Conservation (phyloP, 1,140 invertebrate genomes). For the Lysiphlebus fabarum region DNA sequence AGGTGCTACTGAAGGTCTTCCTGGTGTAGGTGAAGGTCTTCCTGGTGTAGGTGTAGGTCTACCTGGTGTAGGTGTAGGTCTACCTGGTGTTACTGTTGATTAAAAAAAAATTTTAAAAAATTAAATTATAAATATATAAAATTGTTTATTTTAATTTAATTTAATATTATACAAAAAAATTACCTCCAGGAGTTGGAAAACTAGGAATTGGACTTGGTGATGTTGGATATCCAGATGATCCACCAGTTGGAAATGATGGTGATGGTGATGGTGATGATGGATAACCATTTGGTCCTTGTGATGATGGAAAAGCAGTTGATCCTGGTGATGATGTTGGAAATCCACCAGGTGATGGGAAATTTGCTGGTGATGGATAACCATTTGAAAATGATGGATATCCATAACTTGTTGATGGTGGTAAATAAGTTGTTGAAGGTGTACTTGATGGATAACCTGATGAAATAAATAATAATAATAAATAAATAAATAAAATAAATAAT, state of each 20-base stretch:
- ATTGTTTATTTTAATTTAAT: too few relatives aligned
- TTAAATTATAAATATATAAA: too few relatives aligned
- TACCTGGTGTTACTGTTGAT: constrained; percentile 2
- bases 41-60: not conserved
- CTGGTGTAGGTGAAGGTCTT: constrained; percentile 4
- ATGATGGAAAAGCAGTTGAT: constrained; percentile 37
- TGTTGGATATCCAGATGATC: constrained; percentile 10
- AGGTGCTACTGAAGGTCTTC: constrained; percentile 9
- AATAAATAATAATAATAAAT: constrained; percentile 14
- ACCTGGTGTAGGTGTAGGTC: not conserved
- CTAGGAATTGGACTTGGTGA: constrained; percentile 27
- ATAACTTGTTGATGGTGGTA: constrained; percentile 33
- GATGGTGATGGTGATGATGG: constrained; percentile 29
- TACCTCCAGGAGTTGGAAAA: constrained; percentile 24
- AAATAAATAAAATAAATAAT: too few relatives aligned
- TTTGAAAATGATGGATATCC: constrained; percentile 25
- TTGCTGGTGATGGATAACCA: constrained; percentile 23
- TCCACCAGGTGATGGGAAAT: constrained; percentile 25
- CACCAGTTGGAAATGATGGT: constrained; percentile 35
- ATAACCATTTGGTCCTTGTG: constrained; percentile 31
- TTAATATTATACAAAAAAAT: too few relatives aligned
- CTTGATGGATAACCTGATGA: constrained; percentile 25
- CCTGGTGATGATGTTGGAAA: constrained; percentile 37
- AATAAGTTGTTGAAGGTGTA: constrained; percentile 41
- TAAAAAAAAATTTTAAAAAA: constrained; percentile 2